Evolutionary conservation across 2,888 invertebrate genomes (phyloP).

Genomic region (Diarsia brunnea): DNA sequence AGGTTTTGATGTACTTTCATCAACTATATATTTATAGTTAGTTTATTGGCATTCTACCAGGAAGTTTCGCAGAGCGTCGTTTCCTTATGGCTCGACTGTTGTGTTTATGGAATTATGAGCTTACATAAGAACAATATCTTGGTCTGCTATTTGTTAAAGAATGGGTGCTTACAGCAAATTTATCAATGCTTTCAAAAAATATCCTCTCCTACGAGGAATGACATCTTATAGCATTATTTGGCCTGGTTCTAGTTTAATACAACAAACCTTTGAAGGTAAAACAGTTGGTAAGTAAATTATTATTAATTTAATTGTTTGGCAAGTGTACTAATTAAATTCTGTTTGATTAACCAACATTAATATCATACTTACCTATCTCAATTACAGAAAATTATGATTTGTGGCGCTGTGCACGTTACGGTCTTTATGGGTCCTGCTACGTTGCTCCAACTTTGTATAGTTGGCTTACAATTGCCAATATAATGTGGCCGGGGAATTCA

Average conservation of each 20-base stretch:
- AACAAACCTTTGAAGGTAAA: constrained; percentile 93
- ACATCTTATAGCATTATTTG: constrained; percentile 93
- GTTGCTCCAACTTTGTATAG: constrained; percentile 95
- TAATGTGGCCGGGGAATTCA: constrained; percentile 94
- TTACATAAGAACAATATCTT: constrained; percentile 62
- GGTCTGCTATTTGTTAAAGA: constrained; percentile 39
- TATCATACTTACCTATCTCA: constrained; percentile 1
- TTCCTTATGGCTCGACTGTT: constrained; percentile 58
- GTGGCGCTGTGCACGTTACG: constrained; percentile 93
- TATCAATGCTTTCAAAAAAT: constrained; percentile 79
- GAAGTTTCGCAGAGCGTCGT: constrained; percentile 59
- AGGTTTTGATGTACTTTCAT: constrained; percentile 43
- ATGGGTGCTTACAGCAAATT: constrained; percentile 83
- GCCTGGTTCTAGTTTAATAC: constrained; percentile 94
- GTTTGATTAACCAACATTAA: not conserved
- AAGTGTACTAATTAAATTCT: not conserved
- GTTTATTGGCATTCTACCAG: constrained; percentile 72
- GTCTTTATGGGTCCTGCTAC: constrained; percentile 95
- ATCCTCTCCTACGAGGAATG: constrained; percentile 91
- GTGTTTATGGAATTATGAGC: constrained; percentile 65
- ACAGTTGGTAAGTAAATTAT: constrained; percentile 88
- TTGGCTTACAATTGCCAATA: constrained; percentile 94
- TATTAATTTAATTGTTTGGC: not conserved
- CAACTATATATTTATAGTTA: constrained; percentile 61
- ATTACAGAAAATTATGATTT: constrained; percentile 91